Evolutionary conservation across 2,888 invertebrate genomes (phyloP).

Genomic region (Lepidochrysops patricia): DNA sequence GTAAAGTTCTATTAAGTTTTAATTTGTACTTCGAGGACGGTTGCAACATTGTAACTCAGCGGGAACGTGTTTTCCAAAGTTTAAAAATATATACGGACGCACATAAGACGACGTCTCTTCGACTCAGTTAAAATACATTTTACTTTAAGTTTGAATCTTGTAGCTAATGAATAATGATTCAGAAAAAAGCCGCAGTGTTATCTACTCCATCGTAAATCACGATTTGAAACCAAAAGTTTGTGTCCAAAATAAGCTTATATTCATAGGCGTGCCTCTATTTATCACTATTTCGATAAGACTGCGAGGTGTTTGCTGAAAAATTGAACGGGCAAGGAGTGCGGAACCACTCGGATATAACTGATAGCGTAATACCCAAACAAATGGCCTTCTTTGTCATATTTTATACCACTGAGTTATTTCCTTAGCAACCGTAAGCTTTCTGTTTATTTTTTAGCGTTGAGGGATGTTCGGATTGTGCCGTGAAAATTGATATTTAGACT

Average conservation of each 20-base stretch:
- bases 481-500: not conserved
- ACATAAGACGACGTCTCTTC: too few relatives aligned
- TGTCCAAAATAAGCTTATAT: not conserved
- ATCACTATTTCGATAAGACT: constrained; percentile 38
- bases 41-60: not conserved
- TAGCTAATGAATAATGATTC: not conserved
- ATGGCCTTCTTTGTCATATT: constrained; percentile 54
- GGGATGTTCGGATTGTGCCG: not conserved
- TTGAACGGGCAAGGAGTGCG: constrained; percentile 36
- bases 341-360: constrained; percentile 39
- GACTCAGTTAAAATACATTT: too few relatives aligned
- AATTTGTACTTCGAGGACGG: not conserved
- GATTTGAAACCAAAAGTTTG: not conserved
- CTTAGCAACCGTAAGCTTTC: constrained; percentile 23
- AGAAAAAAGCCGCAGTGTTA: not conserved
- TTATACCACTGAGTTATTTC: constrained; percentile 56
- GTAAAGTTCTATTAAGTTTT: not conserved
- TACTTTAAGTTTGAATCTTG: not conserved
- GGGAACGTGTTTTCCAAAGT: not conserved
- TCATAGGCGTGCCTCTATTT: constrained; percentile 30
- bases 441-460: not conserved
- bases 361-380: constrained; percentile 67
- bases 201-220: not conserved
- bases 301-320: constrained; percentile 40
- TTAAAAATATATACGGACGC: too few relatives aligned